These are phyloP conservation scores for Macroramphosus scolopax DNA, from an alignment of 2,797 vertebrate genomes.

Conservation along the genomic window DNA sequence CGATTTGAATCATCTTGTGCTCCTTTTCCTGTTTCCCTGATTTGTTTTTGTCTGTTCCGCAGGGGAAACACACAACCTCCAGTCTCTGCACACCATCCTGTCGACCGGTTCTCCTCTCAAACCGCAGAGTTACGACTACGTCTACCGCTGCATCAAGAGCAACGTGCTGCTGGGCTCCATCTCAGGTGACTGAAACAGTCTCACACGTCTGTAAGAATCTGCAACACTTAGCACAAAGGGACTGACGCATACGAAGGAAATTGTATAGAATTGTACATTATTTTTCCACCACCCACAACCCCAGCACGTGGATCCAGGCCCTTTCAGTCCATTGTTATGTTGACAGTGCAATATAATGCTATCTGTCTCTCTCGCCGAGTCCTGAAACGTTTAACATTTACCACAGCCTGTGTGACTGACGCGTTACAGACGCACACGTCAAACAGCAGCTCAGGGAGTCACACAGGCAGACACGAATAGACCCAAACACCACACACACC, in stretches of 20 bases:
- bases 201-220: conserved; percentile 3
- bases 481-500: conserved; percentile 7
- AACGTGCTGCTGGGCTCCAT: conserved; percentile 91
- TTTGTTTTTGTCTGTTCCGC: conserved; percentile 1
- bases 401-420: conserved; percentile 56
- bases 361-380: conserved; percentile 51
- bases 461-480: conserved; percentile 18
- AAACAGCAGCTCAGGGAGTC: conserved; percentile 23
- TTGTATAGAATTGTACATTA: conserved; percentile 43
- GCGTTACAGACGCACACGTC: conserved; percentile 24
- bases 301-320: conserved; percentile 13
- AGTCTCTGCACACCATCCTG: conserved; percentile 91
- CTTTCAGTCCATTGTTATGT: conserved; percentile 55
- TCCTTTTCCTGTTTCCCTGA: neutral
- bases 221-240: conserved; percentile 31
- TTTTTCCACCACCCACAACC: conserved; percentile 33
- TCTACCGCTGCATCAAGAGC: conserved; percentile 89
- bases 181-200: conserved; percentile 79
- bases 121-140: conserved; percentile 92
- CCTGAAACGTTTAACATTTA: conserved; percentile 71
- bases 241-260: conserved; percentile 25
- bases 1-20: neutral
- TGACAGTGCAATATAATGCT: conserved; percentile 63
- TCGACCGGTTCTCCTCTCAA: conserved; percentile 93
- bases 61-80: conserved; percentile 91